Conservation (phyloP, 2,888 invertebrate genomes). For the Nephrocerus scutellatus region DNA sequence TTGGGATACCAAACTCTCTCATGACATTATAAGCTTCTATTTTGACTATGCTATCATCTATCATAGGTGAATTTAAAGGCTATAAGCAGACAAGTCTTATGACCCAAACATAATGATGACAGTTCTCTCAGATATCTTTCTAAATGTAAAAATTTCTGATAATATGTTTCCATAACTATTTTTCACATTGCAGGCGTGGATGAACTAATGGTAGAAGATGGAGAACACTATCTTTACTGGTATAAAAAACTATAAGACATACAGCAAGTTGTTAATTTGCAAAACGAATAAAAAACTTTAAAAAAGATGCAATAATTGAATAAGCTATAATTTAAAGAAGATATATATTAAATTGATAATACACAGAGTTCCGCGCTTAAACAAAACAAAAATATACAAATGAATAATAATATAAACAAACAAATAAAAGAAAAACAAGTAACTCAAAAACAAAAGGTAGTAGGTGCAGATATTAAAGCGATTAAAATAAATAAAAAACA, state of each 20-base stretch:
- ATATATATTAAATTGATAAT: slow-evolving; percentile 7
- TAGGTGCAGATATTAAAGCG: too few species aligned
- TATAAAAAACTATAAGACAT: slow-evolving; percentile 75
- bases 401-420: slow-evolving; percentile 10
- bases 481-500: too few species aligned
- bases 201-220: slow-evolving; percentile 77
- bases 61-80: too few species aligned
- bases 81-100: too few species aligned
- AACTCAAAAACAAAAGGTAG: too few species aligned
- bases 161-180: background rate
- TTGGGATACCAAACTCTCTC: too few species aligned
- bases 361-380: background rate
- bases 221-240: slow-evolving; percentile 86
- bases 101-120: too few species aligned
- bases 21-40: too few species aligned
- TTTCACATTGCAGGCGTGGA: slow-evolving; percentile 59
- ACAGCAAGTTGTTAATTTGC: slow-evolving; percentile 12
- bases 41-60: too few species aligned
- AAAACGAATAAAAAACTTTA: slow-evolving; percentile 3
- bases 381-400: background rate
- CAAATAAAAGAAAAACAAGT: too few species aligned
- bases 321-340: slow-evolving; percentile 19
- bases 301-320: slow-evolving; percentile 21
- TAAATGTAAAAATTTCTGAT: background rate
- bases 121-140: too few species aligned